Conservation (phyloP, 2,888 invertebrate species). For the Tiliacea citrago region DNA sequence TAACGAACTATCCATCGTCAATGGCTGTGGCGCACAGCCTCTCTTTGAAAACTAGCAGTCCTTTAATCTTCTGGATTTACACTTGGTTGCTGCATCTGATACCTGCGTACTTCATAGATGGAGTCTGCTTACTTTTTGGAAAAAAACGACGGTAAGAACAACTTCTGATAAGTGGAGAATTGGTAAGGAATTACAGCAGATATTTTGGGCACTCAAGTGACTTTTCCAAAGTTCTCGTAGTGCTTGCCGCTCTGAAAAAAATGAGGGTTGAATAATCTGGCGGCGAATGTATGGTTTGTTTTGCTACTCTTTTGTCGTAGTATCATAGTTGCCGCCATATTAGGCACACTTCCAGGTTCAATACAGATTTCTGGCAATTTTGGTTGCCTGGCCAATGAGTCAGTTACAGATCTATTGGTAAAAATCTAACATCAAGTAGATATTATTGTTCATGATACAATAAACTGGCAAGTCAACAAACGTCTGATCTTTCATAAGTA, state of each 20-base stretch:
- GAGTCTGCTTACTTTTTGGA: conserved; percentile 48
- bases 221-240: background rate
- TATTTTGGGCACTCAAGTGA: background rate
- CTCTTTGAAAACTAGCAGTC: conserved; percentile 28
- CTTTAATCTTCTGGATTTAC: conserved; percentile 39
- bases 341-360: background rate
- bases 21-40: conserved; percentile 47
- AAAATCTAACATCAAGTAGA: no score
- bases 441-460: no score
- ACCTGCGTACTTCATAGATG: conserved; percentile 65
- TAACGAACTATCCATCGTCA: background rate
- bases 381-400: background rate
- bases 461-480: no score
- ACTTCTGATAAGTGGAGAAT: background rate
- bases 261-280: background rate
- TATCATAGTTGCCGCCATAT: no score
- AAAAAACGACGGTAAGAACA: conserved; percentile 53
- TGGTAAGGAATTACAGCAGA: background rate
- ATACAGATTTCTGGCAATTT: background rate
- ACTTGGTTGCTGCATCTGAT: conserved; percentile 65
- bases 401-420: no score
- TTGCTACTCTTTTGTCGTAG: background rate
- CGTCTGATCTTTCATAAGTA: no score
- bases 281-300: background rate
- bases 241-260: background rate